Evolutionary conservation across 2,797 vertebrate genomes (phyloP).

Genomic region (Cygnus olor): DNA sequence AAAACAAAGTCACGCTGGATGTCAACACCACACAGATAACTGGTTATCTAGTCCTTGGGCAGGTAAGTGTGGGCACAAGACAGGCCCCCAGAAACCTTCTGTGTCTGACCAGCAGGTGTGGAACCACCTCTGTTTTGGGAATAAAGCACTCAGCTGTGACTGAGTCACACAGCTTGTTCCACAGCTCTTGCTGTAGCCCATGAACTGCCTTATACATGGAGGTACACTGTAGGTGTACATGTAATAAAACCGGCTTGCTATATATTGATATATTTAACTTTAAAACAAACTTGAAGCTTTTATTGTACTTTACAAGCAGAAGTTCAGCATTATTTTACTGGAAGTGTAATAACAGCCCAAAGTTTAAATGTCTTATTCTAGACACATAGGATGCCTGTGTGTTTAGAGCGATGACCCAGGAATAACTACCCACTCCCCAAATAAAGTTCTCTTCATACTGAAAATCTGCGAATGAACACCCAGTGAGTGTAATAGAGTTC

Average conservation of each 20-base stretch:
- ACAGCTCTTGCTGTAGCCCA: background rate
- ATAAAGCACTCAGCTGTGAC: background rate
- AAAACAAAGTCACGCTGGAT: background rate
- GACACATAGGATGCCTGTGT: background rate
- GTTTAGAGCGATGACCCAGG: background rate
- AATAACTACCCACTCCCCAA: background rate
- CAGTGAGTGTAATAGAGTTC: background rate
- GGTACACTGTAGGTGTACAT: rapidly evolving
- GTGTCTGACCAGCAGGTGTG: background rate
- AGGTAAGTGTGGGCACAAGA: background rate
- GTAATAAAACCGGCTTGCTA: background rate
- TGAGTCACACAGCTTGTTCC: background rate
- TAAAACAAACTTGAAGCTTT: background rate
- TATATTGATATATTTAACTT: background rate
- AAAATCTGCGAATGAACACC: background rate
- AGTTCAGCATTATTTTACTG: background rate
- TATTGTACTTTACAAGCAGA: background rate
- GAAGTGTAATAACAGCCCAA: background rate
- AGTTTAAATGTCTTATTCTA: background rate
- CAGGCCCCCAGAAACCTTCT: background rate
- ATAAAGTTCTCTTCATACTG: background rate
- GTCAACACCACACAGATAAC: background rate
- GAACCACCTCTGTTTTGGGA: background rate
- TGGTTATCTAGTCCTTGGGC: rapidly evolving
- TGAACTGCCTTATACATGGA: background rate